These are phyloP conservation scores for Antedon mediterranea DNA, from an alignment of 53 echinoderm and acorn worm genomes.

Conservation along the genomic window DNA sequence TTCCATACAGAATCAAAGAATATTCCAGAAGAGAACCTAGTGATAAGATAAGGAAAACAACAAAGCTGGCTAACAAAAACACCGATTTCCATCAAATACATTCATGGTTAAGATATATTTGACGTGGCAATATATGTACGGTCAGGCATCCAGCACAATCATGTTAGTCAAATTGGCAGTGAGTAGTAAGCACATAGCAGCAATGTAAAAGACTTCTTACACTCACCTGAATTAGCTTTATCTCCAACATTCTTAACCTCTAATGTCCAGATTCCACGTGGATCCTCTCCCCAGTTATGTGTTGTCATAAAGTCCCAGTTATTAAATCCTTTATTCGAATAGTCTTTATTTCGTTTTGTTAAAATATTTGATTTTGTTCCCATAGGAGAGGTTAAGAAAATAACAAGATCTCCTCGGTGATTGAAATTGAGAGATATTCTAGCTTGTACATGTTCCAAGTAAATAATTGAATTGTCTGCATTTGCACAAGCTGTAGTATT, in stretches of 20 bases:
- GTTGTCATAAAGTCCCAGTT: slow-evolving; percentile 6
- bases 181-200: too few relatives aligned
- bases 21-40: neutral
- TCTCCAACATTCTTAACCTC: neutral
- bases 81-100: neutral
- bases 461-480: neutral
- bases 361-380: neutral
- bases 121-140: too few relatives aligned
- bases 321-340: neutral
- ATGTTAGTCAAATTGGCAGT: too few relatives aligned
- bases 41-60: neutral
- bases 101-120: too few relatives aligned
- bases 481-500: neutral
- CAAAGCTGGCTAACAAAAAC: neutral
- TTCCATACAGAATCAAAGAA: neutral
- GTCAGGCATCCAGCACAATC: too few relatives aligned
- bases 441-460: slow-evolving; percentile 6
- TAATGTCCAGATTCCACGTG: slow-evolving; percentile 2
- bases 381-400: neutral
- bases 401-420: slow-evolving; percentile 3
- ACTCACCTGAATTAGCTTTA: neutral
- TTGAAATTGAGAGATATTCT: neutral
- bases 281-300: slow-evolving; percentile 2
- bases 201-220: neutral
- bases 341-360: neutral